phyloP scores from a whole-genome alignment of 92 coral and sea anemone genomes.

The Zoanthus solanderi region DNA sequence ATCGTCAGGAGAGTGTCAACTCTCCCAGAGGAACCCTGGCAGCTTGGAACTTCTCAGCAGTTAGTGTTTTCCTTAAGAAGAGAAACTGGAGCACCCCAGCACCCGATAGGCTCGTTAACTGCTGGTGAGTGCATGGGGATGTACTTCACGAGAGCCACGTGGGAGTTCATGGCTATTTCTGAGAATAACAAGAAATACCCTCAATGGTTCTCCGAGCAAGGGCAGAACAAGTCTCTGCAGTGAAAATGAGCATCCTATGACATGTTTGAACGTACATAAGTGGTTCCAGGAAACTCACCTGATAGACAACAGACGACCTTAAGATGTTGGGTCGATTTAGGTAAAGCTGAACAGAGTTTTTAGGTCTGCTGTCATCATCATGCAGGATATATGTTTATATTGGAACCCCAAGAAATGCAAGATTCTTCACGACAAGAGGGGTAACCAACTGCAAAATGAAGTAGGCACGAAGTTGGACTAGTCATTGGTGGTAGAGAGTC shows the following conservation, averaged over 20 bases:
- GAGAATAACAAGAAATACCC: neutral
- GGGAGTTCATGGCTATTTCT: neutral
- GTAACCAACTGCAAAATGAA: too few species aligned
- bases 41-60: neutral
- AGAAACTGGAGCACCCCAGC: neutral
- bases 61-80: neutral
- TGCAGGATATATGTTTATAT: too few species aligned
- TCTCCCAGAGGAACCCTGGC: neutral
- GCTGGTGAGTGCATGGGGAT: neutral
- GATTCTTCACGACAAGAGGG: too few species aligned
- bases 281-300: conserved; percentile 21
- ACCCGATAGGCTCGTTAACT: neutral
- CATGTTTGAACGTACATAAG: conserved; percentile 12
- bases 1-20: neutral
- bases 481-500: too few species aligned
- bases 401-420: too few species aligned
- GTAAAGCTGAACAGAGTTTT: too few species aligned
- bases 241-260: neutral
- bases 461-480: too few species aligned
- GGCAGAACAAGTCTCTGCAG: neutral
- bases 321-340: too few species aligned
- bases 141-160: neutral
- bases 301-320: too few species aligned
- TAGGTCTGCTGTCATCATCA: too few species aligned
- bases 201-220: neutral